Conservation (phyloP, 2,888 invertebrate species). For the Belgica antarctica region DNA sequence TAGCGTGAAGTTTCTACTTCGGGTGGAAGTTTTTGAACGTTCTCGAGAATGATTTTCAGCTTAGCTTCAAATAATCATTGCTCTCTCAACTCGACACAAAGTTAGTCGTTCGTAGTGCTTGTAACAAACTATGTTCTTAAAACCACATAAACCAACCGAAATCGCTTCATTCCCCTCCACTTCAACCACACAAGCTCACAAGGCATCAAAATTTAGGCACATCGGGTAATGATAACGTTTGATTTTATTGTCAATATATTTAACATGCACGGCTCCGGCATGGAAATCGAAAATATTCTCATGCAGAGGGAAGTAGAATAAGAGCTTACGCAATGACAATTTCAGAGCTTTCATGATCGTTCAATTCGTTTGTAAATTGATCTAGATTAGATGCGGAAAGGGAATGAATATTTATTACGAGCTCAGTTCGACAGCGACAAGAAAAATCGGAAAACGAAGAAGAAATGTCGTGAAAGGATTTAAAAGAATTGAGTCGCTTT, state of each 20-base stretch:
- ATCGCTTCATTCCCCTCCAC: background rate
- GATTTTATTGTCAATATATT: conserved; percentile 36
- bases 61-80: background rate
- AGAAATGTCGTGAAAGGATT: conserved; percentile 25
- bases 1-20: no score
- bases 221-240: conserved; percentile 17
- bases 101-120: background rate
- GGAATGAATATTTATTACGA: background rate
- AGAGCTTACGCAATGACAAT: conserved; percentile 8
- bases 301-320: background rate
- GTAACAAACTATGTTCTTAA: background rate
- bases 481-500: conserved; percentile 14
- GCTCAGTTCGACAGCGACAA: no score
- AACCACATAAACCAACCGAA: conserved; percentile 5
- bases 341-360: background rate
- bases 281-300: conserved; percentile 2
- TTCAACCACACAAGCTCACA: background rate
- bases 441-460: no score
- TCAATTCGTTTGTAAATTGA: conserved; percentile 10
- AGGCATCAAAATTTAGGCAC: background rate
- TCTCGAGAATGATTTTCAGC: no score
- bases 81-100: background rate
- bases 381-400: background rate
- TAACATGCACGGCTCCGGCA: background rate
- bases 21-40: no score